phyloP scores from a whole-genome alignment of 2,888 invertebrate genomes.

The Mesochorus sp. region DNA sequence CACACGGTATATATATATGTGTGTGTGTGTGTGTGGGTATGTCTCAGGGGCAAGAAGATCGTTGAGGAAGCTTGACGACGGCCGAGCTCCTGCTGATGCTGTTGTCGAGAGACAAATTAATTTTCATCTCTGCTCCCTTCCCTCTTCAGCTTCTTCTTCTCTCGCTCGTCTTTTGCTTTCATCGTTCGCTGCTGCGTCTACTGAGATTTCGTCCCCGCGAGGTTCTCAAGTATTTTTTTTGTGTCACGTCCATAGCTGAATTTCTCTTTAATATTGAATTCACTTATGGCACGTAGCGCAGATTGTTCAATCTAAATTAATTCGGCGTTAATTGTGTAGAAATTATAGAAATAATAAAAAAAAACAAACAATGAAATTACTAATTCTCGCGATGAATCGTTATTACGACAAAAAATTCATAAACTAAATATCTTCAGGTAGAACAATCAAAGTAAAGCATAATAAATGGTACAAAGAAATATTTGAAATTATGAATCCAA shows the following conservation, averaged over 20 bases:
- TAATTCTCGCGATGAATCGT: too few species aligned
- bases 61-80: conserved; percentile 41
- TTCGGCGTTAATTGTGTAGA: neutral
- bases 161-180: neutral
- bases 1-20: too few species aligned
- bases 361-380: too few species aligned
- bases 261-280: conserved; percentile 28
- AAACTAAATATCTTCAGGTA: too few species aligned
- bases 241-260: conserved; percentile 2
- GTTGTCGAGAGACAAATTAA: conserved; percentile 55
- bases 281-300: too few species aligned
- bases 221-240: conserved; percentile 19
- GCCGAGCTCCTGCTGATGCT: conserved; percentile 40
- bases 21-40: conserved; percentile 23
- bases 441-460: too few species aligned
- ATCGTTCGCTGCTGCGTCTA: neutral
- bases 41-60: conserved; percentile 30
- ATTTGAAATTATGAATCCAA: too few species aligned
- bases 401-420: too few species aligned
- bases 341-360: too few species aligned
- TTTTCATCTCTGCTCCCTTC: conserved; percentile 45
- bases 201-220: conserved; percentile 6
- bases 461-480: too few species aligned
- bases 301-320: too few species aligned
- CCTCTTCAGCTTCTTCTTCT: neutral